Evolutionary conservation across 92 coral and sea anemone species (phyloP).

Genomic region (Palythoa grandiflora): DNA sequence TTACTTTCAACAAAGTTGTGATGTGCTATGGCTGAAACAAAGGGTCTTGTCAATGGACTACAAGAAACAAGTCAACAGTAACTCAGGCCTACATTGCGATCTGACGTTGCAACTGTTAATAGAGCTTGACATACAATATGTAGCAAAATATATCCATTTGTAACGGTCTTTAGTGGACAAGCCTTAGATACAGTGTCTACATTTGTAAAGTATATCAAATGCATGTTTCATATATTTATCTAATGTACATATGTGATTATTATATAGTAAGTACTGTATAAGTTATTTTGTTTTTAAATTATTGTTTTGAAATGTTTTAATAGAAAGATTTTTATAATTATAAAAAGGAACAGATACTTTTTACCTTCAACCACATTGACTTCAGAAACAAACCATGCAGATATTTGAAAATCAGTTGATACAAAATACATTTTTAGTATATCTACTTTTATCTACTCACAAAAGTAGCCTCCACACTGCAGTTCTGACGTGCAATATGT

Average conservation of each 20-base stretch:
- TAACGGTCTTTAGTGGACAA: neutral
- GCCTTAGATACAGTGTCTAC: neutral
- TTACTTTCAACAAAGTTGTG: constrained; percentile 77
- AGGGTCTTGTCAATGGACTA: neutral
- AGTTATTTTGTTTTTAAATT: too few species aligned
- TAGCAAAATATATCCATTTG: neutral
- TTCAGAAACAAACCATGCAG: too few species aligned
- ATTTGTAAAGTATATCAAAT: neutral
- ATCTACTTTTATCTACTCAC: too few species aligned
- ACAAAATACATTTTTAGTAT: too few species aligned
- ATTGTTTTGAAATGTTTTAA: too few species aligned
- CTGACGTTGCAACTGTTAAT: neutral
- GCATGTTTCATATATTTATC: neutral
- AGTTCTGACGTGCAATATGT: neutral
- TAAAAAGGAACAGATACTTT: too few species aligned
- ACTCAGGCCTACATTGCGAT: neutral
- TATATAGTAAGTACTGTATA: too few species aligned
- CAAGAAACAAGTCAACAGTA: neutral
- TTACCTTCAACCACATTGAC: too few species aligned
- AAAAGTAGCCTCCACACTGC: neutral
- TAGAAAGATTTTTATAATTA: too few species aligned
- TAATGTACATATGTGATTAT: too few species aligned
- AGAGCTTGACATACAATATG: neutral
- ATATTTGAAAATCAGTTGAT: too few species aligned
- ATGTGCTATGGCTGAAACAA: constrained; percentile 73